Percentiles rank a stretch among this genome's conserved stretches.
Evolutionary conservation across 2,113 vertebrate genomes (phyloP).

Genomic region (Chloroceryle aenea): DNA sequence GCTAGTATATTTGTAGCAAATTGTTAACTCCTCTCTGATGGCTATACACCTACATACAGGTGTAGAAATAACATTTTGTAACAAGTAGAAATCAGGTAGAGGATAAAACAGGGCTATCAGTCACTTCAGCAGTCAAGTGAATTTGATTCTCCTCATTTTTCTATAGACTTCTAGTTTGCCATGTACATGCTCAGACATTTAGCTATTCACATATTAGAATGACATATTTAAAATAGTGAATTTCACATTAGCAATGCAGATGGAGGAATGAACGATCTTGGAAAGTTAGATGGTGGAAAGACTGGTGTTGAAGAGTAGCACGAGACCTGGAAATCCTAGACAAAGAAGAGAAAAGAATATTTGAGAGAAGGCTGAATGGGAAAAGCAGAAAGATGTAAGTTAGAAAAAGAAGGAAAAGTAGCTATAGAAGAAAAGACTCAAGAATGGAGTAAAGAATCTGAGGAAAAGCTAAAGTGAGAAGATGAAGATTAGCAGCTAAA

Average conservation of each 20-base stretch:
- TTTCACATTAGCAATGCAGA: constrained; percentile 52
- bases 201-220: neutral
- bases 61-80: neutral
- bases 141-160: constrained; percentile 8
- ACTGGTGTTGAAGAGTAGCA: neutral
- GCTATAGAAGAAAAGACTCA: neutral
- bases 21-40: neutral
- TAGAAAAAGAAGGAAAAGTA: neutral
- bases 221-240: constrained; percentile 11
- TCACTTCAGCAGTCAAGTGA: neutral
- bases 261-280: neutral
- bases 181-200: neutral
- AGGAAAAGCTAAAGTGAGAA: neutral
- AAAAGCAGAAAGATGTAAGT: neutral
- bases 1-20: neutral
- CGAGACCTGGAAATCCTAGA: neutral
- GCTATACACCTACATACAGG: neutral
- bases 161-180: neutral
- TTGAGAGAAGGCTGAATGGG: neutral
- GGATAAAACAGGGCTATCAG: neutral
- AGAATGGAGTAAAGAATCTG: neutral
- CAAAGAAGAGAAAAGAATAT: neutral
- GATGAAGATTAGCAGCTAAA: neutral
- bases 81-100: neutral
- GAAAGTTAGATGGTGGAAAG: constrained; percentile 3